These are phyloP conservation scores for Crossoptilon crossoptilon DNA, from an alignment of 2,797 vertebrate genomes.

Conservation along the genomic window DNA sequence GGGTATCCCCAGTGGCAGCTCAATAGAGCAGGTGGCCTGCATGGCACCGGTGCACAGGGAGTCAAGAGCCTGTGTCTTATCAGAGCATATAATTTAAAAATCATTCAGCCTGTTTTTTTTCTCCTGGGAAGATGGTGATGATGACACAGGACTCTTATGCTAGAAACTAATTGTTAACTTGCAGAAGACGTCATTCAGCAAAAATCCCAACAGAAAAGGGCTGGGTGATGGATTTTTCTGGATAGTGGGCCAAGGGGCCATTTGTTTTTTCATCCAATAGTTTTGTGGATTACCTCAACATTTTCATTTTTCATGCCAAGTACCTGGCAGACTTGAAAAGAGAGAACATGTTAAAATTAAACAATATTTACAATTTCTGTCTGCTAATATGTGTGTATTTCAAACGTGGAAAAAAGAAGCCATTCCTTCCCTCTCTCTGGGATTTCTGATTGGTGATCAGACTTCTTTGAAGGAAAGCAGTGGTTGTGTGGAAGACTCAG, in stretches of 20 bases:
- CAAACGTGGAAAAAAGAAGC: not conserved
- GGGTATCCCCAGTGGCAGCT: conserved; percentile 64
- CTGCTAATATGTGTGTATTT: not conserved
- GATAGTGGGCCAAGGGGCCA: conserved; percentile 67
- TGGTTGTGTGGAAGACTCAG: not conserved
- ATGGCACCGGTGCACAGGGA: conserved; percentile 55
- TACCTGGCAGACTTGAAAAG: conserved; percentile 44
- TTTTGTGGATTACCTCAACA: conserved; percentile 43
- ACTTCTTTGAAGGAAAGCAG: not conserved
- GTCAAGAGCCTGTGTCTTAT: conserved; percentile 72
- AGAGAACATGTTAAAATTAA: conserved; percentile 17
- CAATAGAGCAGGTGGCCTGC: conserved; percentile 78
- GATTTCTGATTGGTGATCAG: not conserved
- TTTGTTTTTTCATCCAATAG: conserved; percentile 68
- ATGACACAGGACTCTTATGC: conserved; percentile 65
- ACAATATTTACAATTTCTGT: not conserved
- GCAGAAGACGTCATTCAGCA: conserved; percentile 74
- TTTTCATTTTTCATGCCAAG: conserved; percentile 47
- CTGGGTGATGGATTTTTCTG: conserved; percentile 74
- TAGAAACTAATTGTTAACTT: conserved; percentile 81
- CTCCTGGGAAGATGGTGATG: conserved; percentile 71
- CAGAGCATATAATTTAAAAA: conserved; percentile 77
- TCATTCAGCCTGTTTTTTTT: conserved; percentile 72
- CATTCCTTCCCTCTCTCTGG: not conserved
- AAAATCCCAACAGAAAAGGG: conserved; percentile 74